Evolutionary conservation across 2,113 vertebrate species (phyloP), one percentile per base, ranked within the genome.

Genomic region (Diphyllodes magnificus): DNA sequence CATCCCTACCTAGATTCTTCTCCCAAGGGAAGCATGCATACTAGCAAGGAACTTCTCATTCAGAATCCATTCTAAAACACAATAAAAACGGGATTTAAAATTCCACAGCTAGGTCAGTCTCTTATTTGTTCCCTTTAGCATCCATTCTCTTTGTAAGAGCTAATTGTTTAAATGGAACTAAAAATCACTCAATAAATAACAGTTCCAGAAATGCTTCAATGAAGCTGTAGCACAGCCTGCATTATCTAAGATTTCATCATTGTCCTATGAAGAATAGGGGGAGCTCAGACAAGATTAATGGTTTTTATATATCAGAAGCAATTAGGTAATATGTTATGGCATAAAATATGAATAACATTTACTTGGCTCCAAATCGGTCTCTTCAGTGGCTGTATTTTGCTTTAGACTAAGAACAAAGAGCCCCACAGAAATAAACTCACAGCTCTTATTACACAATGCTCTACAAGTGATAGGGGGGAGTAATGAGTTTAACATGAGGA

Each of bases 261-360:
- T 81, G 37, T 68, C 77, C 51, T 79, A 25, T 44, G 81, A 88
- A 92, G 64, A 78, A 92, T 27, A 79, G 57, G 23, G 57, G 51
- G 30, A 78, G 40, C 44, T 82, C 81, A 86, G 77, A 86, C 40
- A 82, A 79, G 56, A 92, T 79, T 92, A 91, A 91, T 49, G 17
- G 0, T 2, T 63, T 95, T 87, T 81, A 95, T 91, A n/a, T 64
- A 92, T 89, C 69, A 92, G 77, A 88, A 86, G 64, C 88, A 86
- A 94, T 77, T 91, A 84, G 45, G 70, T 59, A 84, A 77, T 73
- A 66, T 2, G 13, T 79, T 93, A 61, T 39, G 82, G 70, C 80
- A 93, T 69, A 86, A 95, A 93, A 95, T 86, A 91, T 49, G 59
- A 88, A 42, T 49, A 92, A 88, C 47, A 82, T 88, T 89, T 92